Base-by-base conservation (phyloP, 2,888 invertebrate species). In the Cecidostiba fungosa region DNA sequence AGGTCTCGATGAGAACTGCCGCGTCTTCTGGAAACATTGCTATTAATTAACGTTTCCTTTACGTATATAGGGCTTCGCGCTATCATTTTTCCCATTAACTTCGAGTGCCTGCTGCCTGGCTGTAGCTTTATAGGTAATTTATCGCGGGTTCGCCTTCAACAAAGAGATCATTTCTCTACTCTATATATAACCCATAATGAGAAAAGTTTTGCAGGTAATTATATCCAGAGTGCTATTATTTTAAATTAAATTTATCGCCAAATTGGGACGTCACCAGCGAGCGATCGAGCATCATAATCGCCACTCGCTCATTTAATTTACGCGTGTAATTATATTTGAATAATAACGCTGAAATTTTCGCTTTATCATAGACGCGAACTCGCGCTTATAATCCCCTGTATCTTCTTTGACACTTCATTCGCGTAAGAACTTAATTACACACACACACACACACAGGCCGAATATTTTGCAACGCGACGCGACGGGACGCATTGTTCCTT, bases 351-450 rank as follows among this genome's bases (percentile, higher is more conserved):
- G n/a, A 5, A 59, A 59, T 59, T 59, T 59, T n/a, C 54, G 54
- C 19, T n/a, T n/a, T n/a, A n/a, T 59, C 19, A 5, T 19, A 54
- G 19, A 54, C 54, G 54, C 54, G 54, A 50, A 50, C n/a, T 19
- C 54, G 8, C 5, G 50, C 50, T 19, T 19, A n/a, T n/a, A 19
- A 19, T 19, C 50, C 5, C 54, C 8, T 59, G 54, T 26, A 66
- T 66, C 66, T 66, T 66, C 66, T 66, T 66, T 66, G 66, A 66
- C 66, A 66, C 29, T n/a, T 59, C 29, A 66, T 66, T n/a, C 54
- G 66, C 66, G 14, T 29, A 66, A 66, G 14, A n/a, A 29, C 26
- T 66, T 29, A 66, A 66, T 66, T 66, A 66, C 29, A n/a, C 66
- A 6, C 29, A 12, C 66, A 23, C n/a, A 62, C 16, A n/a, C 6